Conservation (phyloP, 2,888 invertebrate genomes). For the Hypolimnas misippus region DNA sequence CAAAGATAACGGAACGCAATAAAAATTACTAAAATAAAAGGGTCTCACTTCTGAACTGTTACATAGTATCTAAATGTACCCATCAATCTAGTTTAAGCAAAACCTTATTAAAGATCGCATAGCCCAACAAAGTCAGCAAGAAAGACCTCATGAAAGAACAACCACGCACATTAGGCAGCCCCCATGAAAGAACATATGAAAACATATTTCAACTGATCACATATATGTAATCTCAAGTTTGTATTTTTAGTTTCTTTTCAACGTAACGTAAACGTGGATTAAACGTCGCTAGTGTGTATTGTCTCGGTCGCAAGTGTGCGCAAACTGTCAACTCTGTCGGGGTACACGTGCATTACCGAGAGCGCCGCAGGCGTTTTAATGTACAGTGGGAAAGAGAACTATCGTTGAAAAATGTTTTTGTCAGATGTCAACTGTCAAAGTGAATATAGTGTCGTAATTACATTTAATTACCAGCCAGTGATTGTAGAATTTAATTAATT, state of each 20-base stretch:
- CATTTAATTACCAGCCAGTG: background rate
- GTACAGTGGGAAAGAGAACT: conserved; percentile 48
- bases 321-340: conserved; percentile 44
- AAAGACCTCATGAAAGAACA: too few species aligned
- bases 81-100: too few species aligned
- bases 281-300: conserved; percentile 32
- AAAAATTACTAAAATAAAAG: too few species aligned
- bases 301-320: conserved; percentile 42
- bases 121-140: too few species aligned
- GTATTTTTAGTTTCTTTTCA: conserved; percentile 20
- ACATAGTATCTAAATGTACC: too few species aligned
- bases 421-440: background rate
- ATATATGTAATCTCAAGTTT: conserved; percentile 1
- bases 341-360: conserved; percentile 60
- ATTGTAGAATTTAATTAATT: too few species aligned
- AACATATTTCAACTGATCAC: background rate
- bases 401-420: background rate
- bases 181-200: background rate
- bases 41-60: too few species aligned
- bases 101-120: too few species aligned
- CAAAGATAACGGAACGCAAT: too few species aligned
- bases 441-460: background rate
- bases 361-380: conserved; percentile 53
- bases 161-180: background rate
- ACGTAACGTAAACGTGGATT: conserved; percentile 30